These are phyloP conservation scores for Brienomyrus brachyistius DNA, from an alignment of 2,113 vertebrate species.

Conservation along the genomic window DNA sequence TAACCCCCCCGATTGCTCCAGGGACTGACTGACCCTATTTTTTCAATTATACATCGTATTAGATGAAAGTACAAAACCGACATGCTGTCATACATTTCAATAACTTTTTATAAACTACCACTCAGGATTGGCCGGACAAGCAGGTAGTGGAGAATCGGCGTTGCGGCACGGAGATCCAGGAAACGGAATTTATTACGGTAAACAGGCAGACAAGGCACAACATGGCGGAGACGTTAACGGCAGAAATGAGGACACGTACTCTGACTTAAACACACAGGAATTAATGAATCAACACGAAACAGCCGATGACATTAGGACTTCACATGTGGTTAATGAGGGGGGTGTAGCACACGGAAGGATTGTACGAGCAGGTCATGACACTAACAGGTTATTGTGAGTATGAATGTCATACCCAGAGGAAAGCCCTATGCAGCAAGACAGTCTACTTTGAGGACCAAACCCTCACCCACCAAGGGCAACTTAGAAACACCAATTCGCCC, in stretches of 20 bases:
- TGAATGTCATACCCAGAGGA: background rate
- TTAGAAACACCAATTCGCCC: background rate
- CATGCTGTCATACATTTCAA: background rate
- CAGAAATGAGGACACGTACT: no score
- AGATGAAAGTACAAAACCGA: background rate
- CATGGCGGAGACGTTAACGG: no score
- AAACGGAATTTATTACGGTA: no score
- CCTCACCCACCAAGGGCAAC: background rate
- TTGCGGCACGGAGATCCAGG: no score
- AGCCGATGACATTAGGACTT: no score
- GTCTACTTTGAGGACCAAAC: background rate
- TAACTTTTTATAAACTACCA: background rate
- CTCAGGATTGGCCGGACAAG: no score
- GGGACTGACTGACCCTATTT: background rate
- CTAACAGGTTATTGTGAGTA: background rate
- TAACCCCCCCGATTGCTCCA: background rate
- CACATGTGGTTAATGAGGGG: no score
- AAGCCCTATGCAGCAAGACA: background rate
- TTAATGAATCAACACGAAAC: no score
- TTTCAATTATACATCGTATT: background rate
- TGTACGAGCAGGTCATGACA: background rate
- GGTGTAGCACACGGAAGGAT: no score
- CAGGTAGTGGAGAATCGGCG: no score
- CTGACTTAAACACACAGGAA: no score
- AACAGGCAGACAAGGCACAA: no score